Evolutionary conservation across 2,113 vertebrate genomes (phyloP), one percentile per base, ranked within the genome.

Genomic region (Pseudois nayaur): DNA sequence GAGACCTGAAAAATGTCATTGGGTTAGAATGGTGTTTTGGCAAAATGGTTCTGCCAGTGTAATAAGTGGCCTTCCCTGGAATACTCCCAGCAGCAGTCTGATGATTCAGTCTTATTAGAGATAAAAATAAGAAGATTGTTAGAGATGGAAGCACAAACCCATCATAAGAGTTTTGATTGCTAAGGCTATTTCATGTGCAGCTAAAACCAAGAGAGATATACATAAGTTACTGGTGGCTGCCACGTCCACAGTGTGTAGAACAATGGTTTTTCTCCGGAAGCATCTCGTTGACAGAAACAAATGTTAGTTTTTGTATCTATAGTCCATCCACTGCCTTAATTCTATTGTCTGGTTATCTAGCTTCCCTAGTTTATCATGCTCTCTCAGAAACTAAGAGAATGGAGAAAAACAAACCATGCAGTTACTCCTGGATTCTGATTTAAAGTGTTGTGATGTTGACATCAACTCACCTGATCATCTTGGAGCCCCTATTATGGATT

Each of bases 71-170:
- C 97, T 98, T 93, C 48, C 93, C 4, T 81, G 96, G 89, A 96
- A 98, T 98, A 95, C 54, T 97, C 92, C 97, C 0, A 97, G 88
- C 94, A 97, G 15, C n/a, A 86, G 52, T 83, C 83, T 97, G 4
- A 0, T 48, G 79, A 96, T 74, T 98, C 97, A 98, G 40, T 98
- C 83, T 98, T 91, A 97, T 98, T 95, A 98, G 91, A 98, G n/a
- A 94, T 96, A 97, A 97, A 98, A 98, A 96, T 89, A 86, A 85
- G 97, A 98, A 94, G 87, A 10, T 88, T 96, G 6, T 71, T 97
- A 89, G 71, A 96, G 36, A 81, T 91, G 54, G 48, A 57, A 60
- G 27, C 31, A 50, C 40, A 98, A 89, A 67, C 89, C 54, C 92
- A 83, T 60, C 29, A 92, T n/a, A 57, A 83, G 55, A 84, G 48